These are phyloP conservation scores for Tachysurus vachellii DNA, from an alignment of 2,113 vertebrate species.

Conservation along the genomic window DNA sequence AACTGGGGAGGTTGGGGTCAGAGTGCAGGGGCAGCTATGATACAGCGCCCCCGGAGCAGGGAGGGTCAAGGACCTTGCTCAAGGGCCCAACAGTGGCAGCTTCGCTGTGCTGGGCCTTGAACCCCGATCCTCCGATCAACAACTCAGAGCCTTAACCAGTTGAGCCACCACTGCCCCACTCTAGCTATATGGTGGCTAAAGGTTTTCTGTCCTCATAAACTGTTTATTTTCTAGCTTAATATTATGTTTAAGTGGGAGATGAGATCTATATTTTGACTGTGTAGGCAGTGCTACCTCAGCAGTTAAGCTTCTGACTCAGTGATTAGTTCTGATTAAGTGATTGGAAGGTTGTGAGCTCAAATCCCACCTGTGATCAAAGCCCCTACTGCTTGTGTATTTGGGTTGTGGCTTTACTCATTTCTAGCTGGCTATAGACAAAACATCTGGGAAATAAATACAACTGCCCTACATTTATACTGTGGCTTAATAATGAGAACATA, in stretches of 20 bases:
- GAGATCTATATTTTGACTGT: background rate
- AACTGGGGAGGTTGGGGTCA: too few species aligned
- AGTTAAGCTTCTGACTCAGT: background rate
- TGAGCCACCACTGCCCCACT: too few species aligned
- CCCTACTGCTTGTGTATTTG: background rate
- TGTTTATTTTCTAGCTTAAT: background rate
- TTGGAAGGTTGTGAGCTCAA: background rate
- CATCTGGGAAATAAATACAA: background rate
- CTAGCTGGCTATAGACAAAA: background rate
- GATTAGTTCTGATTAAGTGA: background rate
- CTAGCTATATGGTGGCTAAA: background rate
- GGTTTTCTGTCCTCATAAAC: background rate
- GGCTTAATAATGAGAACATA: slow-evolving; percentile 9
- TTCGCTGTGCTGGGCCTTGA: too few species aligned
- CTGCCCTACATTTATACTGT: background rate
- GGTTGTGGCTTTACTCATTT: background rate
- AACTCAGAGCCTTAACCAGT: too few species aligned
- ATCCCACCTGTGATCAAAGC: background rate
- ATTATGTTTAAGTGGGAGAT: background rate
- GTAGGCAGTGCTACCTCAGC: background rate
- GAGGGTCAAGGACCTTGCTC: too few species aligned
- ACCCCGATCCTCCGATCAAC: too few species aligned
- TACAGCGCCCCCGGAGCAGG: too few species aligned
- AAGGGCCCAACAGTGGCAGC: too few species aligned
- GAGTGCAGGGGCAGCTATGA: too few species aligned